These are phyloP conservation scores for Falcunculus frontatus DNA, from an alignment of 2,113 vertebrate species.

Conservation along the genomic window DNA sequence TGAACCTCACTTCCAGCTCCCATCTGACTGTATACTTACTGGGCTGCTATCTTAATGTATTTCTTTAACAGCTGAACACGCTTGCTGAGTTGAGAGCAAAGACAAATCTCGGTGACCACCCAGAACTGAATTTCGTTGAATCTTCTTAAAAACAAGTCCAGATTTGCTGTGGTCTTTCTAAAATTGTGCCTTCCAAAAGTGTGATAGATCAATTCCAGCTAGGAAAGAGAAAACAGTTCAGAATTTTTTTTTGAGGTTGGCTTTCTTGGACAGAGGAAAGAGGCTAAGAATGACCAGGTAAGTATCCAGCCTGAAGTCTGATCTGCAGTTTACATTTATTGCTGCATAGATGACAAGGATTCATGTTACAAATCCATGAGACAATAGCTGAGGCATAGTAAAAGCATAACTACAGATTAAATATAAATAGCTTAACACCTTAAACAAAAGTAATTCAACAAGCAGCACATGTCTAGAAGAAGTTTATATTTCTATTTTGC, in stretches of 20 bases:
- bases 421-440: not conserved
- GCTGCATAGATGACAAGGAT: not conserved
- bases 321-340: not conserved
- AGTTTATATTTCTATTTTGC: not conserved
- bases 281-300: not conserved
- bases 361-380: not conserved
- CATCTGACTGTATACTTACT: conserved; percentile 78
- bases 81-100: conserved; percentile 94
- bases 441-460: not conserved
- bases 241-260: not conserved
- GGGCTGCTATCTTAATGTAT: conserved; percentile 97
- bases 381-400: not conserved
- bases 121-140: conserved; percentile 99
- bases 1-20: not conserved
- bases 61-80: conserved; percentile 98
- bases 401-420: not conserved
- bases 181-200: conserved; percentile 94
- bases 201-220: conserved; percentile 96
- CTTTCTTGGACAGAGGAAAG: not conserved
- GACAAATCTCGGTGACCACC: conserved; percentile 94
- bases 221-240: conserved; percentile 48
- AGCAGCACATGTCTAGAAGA: not conserved
- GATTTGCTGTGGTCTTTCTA: conserved; percentile 94
- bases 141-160: conserved; percentile 94
- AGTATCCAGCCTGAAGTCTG: not conserved